Percentiles rank a stretch among this genome's conserved stretches.
These are phyloP conservation scores for Melipona beecheii DNA, from an alignment of 2,888 invertebrate species.

Conservation along the genomic window DNA sequence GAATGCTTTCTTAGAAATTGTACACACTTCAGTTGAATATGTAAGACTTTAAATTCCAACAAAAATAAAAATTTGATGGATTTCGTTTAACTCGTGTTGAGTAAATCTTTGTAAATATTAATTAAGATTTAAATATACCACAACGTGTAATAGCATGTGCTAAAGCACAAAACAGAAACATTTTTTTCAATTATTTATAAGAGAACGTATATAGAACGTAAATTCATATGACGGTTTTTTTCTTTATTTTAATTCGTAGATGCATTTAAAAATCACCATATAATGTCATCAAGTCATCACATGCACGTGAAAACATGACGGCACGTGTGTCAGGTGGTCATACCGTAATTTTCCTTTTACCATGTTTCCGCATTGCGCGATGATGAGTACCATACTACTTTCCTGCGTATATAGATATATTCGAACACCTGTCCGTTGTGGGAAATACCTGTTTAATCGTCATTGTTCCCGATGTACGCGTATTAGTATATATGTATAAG, in stretches of 20 bases:
- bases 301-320: slow-evolving; percentile 19
- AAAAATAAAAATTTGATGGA: too few species aligned
- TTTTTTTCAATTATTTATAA: too few species aligned
- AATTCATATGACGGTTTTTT: too few species aligned
- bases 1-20: too few species aligned
- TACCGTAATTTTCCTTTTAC: slow-evolving; percentile 31
- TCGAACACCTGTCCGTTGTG: slow-evolving; percentile 19
- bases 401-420: neutral
- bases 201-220: too few species aligned
- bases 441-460: neutral
- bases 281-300: slow-evolving; percentile 11
- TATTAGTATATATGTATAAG: slow-evolving; percentile 18
- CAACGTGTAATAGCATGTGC: too few species aligned
- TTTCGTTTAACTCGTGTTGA: too few species aligned
- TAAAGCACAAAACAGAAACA: too few species aligned
- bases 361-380: slow-evolving; percentile 53
- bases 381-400: slow-evolving; percentile 25
- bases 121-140: too few species aligned
- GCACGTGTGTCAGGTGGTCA: slow-evolving; percentile 57
- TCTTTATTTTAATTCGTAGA: neutral
- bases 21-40: too few species aligned
- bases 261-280: slow-evolving; percentile 13
- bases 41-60: too few species aligned
- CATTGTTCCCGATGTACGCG: neutral
- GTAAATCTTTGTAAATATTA: too few species aligned